Evolutionary conservation across 2,888 invertebrate genomes (phyloP).

Genomic region (Metopia argyrocephala): DNA sequence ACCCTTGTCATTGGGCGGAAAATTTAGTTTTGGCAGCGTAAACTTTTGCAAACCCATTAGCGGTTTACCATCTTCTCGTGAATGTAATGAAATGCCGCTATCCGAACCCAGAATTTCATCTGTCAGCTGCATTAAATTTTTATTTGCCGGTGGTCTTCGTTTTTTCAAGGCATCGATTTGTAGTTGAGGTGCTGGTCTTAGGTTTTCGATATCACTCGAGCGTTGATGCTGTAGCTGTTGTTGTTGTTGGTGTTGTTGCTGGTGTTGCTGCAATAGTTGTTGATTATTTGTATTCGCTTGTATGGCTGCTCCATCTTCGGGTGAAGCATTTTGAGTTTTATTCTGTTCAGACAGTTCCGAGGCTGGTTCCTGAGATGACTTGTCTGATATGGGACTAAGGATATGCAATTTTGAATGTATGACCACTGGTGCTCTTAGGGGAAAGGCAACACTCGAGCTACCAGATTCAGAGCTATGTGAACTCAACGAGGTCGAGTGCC

Average conservation of each 20-base stretch:
- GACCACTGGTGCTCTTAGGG: conserved; percentile 83
- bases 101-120: conserved; percentile 91
- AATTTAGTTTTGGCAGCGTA: conserved; percentile 79
- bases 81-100: conserved; percentile 92
- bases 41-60: conserved; percentile 81
- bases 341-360: conserved; percentile 91
- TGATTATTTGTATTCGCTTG: conserved; percentile 46
- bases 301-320: conserved; percentile 76
- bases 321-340: conserved; percentile 83
- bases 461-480: conserved; percentile 90
- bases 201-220: conserved; percentile 44
- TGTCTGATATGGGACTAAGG: conserved; percentile 92
- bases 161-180: conserved; percentile 70
- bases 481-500: conserved; percentile 90
- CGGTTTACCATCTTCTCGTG: conserved; percentile 86
- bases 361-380: conserved; percentile 91
- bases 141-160: conserved; percentile 85
- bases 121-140: conserved; percentile 80
- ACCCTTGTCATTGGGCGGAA: conserved; percentile 79
- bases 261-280: conserved; percentile 64
- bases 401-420: conserved; percentile 90
- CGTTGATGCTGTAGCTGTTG: conserved; percentile 77
- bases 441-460: conserved; percentile 81
- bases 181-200: conserved; percentile 56
- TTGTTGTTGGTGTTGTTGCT: conserved; percentile 60